Base-by-base conservation (phyloP, 2,888 invertebrate genomes). In the Drepanosiphum platanoidis region DNA sequence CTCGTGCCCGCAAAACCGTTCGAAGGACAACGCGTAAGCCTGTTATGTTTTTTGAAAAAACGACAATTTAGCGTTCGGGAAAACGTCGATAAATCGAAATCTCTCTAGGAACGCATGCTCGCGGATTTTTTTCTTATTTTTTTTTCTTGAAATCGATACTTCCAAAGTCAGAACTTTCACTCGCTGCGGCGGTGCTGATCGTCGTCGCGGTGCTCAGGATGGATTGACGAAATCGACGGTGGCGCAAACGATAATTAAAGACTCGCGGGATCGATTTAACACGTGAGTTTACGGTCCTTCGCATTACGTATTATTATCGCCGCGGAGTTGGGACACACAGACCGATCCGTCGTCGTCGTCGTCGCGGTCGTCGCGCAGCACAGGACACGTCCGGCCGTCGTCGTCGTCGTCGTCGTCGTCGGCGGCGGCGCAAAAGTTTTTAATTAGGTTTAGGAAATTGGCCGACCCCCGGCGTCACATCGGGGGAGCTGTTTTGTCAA, bases 401-500 rank as follows among this genome's bases (percentile, higher is more conserved):
- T 22, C 27, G 36, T 9, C 36, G 22, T 1, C n/a, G n/a, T 32
- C 22, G 22, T 39, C 30, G 64, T 42, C 27, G 39, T 18, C 22
- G 34, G 68, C 9, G 15, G n/a, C 22, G 75, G 11, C 52, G 7
- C 66, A 22, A 83, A 75, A 83, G 66, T 83, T 83, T 83, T 83
- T 83, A 75, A 83, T 83, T 83, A 83, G 83, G 75, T 75, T 75
- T 66, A 27, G 42, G 34, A 46, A 3, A 34, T 36, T 30, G 36
- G 34, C 9, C 3, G 22, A 11, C 5, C 8, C 18, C 15, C 1
- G 30, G 7, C 52, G 39, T n/a, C n/a, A n/a, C n/a, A 18, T 0
- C 32, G 32, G 27, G 58, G n/a, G 34, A 27, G 66, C 74, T 75
- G 66, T 83, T n/a, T 83, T 66, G 83, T 83, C 83, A 52, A 74